phyloP scores from a whole-genome alignment of 2,888 invertebrate species.

The Chaetogeoica ovagalla region DNA sequence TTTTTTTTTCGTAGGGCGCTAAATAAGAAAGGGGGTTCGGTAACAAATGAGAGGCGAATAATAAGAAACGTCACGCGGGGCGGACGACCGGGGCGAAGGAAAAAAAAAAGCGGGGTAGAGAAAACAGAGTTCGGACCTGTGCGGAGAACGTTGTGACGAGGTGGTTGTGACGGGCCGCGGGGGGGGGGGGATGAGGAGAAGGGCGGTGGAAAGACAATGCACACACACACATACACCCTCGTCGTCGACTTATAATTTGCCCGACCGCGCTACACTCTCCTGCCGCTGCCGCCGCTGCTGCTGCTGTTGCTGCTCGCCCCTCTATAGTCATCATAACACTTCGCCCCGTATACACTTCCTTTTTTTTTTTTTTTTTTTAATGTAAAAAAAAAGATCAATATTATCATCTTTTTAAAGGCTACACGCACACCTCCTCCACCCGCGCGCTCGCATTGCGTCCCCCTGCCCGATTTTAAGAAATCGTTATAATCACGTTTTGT shows the following conservation, averaged over 20 bases:
- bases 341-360: conserved; percentile 54
- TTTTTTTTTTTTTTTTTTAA: conserved; percentile 55
- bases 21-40: conserved; percentile 52
- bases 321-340: conserved; percentile 46
- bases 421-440: conserved; percentile 53
- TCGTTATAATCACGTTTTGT: conserved; percentile 52
- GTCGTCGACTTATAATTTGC: conserved; percentile 52
- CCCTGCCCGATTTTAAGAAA: conserved; percentile 56
- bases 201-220: conserved; percentile 49
- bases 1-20: conserved; percentile 41
- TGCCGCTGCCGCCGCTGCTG: too few relatives aligned
- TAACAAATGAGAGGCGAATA: conserved; percentile 52
- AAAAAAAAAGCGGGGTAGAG: conserved; percentile 41
- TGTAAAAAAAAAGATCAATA: conserved; percentile 56
- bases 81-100: background rate
- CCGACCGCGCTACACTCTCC: conserved; percentile 34
- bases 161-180: background rate
- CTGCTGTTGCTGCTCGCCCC: background rate
- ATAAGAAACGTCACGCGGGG: conserved; percentile 27
- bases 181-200: conserved; percentile 34
- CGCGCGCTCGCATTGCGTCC: conserved; percentile 4
- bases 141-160: conserved; percentile 20
- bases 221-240: conserved; percentile 38
- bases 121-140: conserved; percentile 45
- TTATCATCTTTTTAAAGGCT: conserved; percentile 55